Evolutionary conservation across 2,888 invertebrate genomes (phyloP).

Genomic region (Molorchus minor): DNA sequence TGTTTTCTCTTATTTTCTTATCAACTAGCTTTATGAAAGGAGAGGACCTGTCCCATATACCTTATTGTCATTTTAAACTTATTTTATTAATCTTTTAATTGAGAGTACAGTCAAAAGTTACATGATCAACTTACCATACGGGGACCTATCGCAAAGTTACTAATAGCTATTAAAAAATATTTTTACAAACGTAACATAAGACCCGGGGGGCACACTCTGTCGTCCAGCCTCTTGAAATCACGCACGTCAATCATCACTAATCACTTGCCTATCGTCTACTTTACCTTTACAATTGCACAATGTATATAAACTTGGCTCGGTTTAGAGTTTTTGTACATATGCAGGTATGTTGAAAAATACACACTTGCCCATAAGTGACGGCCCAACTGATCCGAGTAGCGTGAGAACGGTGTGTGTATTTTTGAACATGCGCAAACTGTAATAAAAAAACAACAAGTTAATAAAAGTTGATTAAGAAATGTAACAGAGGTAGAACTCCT

Average conservation of each 20-base stretch:
- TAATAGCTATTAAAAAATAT: slow-evolving; percentile 33
- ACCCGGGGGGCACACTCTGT: slow-evolving; percentile 32
- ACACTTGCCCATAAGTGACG: slow-evolving; percentile 13
- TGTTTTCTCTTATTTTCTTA: slow-evolving; percentile 15
- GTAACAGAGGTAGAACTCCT: slow-evolving; percentile 26
- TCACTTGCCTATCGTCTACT: slow-evolving; percentile 33
- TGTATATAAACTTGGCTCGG: slow-evolving; percentile 16
- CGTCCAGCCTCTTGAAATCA: slow-evolving; percentile 26
- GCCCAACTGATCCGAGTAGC: not conserved
- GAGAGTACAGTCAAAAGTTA: slow-evolving; percentile 44
- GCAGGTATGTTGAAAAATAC: slow-evolving; percentile 30
- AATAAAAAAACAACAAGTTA: slow-evolving; percentile 33
- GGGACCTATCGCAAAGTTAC: slow-evolving; percentile 40
- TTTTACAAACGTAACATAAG: slow-evolving; percentile 36
- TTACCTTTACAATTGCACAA: slow-evolving; percentile 27
- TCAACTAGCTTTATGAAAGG: slow-evolving; percentile 41
- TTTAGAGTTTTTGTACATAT: slow-evolving; percentile 15
- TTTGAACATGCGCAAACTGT: slow-evolving; percentile 33
- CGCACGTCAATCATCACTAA: slow-evolving; percentile 28
- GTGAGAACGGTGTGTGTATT: slow-evolving; percentile 19
- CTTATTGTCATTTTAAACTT: slow-evolving; percentile 46
- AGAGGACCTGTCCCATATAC: slow-evolving; percentile 55
- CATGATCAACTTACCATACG: slow-evolving; percentile 49
- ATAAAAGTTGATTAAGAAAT: slow-evolving; percentile 35
- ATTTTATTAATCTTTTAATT: slow-evolving; percentile 47